Conservation (phyloP, 2,888 invertebrate genomes). For the Dasypogon diadema region DNA sequence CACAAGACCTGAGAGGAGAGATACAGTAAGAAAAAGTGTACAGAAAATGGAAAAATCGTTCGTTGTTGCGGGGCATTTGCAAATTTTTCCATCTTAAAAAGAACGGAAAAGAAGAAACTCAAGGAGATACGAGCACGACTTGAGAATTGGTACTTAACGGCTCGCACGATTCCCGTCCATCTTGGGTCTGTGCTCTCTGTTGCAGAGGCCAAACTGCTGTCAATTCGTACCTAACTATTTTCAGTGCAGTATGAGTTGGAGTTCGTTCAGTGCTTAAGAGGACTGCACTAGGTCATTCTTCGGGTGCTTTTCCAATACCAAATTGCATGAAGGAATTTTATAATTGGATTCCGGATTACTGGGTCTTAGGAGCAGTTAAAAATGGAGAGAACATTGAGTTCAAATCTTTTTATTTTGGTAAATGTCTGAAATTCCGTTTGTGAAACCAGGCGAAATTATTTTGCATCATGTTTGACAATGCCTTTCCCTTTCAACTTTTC, state of each 20-base stretch:
- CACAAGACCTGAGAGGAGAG: not conserved
- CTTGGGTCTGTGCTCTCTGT: constrained; percentile 38
- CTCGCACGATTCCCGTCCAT: constrained; percentile 51
- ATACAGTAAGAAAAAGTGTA: constrained; percentile 1
- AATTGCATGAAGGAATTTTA: constrained; percentile 50
- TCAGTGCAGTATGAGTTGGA: constrained; percentile 29
- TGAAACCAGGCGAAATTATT: not conserved
- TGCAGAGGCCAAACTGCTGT: constrained; percentile 52
- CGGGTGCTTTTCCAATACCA: not conserved
- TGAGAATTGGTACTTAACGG: constrained; percentile 46
- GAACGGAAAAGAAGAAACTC: constrained; percentile 23
- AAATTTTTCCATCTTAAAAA: constrained; percentile 10
- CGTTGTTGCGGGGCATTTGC: constrained; percentile 39
- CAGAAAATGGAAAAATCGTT: constrained; percentile 38
- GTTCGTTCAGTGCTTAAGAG: not conserved
- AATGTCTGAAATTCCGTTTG: not conserved
- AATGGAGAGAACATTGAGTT: not conserved
- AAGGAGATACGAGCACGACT: constrained; percentile 49
- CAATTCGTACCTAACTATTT: constrained; percentile 35
- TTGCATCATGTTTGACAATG: no score
- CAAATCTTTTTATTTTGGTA: constrained; percentile 8
- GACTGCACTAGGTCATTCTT: constrained; percentile 48
- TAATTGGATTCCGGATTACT: constrained; percentile 45
- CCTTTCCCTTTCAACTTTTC: no score
- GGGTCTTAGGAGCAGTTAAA: constrained; percentile 38